Evolutionary conservation across 2,888 invertebrate species (phyloP).

Genomic region (Dasysyrphus albostriatus): DNA sequence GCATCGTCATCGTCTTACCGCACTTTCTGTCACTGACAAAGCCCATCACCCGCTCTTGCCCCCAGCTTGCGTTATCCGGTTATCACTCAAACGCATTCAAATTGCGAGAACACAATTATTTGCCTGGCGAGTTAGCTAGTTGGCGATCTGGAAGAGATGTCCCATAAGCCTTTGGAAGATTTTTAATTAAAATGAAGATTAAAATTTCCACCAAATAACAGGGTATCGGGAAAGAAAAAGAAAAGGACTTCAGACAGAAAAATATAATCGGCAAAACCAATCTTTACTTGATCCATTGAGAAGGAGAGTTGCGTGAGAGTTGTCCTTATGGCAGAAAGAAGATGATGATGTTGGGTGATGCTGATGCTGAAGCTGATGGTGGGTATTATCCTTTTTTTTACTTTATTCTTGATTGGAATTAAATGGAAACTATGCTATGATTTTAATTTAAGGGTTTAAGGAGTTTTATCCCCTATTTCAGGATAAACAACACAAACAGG

Average conservation of each 20-base stretch:
- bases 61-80: conserved; percentile 55
- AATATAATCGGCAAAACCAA: conserved; percentile 70
- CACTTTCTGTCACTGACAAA: conserved; percentile 52
- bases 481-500: conserved; percentile 38
- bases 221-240: conserved; percentile 25
- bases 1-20: conserved; percentile 23
- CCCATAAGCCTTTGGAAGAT: conserved; percentile 72
- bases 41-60: conserved; percentile 5
- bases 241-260: conserved; percentile 49
- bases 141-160: conserved; percentile 72
- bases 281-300: conserved; percentile 69
- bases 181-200: conserved; percentile 76
- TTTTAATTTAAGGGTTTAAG: conserved; percentile 43
- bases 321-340: conserved; percentile 35
- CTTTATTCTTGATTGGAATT: conserved; percentile 62
- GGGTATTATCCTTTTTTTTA: conserved; percentile 37
- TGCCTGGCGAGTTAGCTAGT: conserved; percentile 69
- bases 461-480: background rate
- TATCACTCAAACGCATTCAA: conserved; percentile 75
- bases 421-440: conserved; percentile 57
- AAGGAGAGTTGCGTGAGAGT: conserved; percentile 67
- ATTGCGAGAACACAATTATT: conserved; percentile 67
- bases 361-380: conserved; percentile 18
- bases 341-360: conserved; percentile 1
- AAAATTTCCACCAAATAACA: conserved; percentile 71